These are phyloP conservation scores for Tetragonisca angustula DNA, from an alignment of 2,888 invertebrate species.

Conservation along the genomic window DNA sequence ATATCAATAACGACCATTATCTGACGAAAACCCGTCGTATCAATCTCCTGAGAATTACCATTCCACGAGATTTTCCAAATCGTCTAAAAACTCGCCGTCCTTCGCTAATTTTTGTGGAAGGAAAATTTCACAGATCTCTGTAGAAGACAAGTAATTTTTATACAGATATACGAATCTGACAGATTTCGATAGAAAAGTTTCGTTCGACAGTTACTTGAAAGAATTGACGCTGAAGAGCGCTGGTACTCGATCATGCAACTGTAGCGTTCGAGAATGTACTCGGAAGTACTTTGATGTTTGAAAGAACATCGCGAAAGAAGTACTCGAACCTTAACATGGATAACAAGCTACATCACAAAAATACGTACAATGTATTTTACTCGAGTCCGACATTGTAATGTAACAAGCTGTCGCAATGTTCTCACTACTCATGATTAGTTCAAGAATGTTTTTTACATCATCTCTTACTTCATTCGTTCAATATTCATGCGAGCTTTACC, in stretches of 20 bases:
- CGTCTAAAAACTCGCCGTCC: neutral
- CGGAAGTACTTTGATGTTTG: conserved; percentile 1
- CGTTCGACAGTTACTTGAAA: neutral
- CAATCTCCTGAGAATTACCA: neutral
- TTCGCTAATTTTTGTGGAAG: neutral
- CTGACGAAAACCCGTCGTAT: neutral
- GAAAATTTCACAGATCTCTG: neutral
- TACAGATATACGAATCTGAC: neutral
- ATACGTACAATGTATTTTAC: neutral
- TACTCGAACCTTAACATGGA: neutral
- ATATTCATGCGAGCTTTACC: neutral
- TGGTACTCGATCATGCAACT: neutral
- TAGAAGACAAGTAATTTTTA: neutral
- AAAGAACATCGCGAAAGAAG: neutral
- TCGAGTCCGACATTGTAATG: neutral
- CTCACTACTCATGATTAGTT: neutral
- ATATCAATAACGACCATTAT: neutral
- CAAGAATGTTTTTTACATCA: neutral
- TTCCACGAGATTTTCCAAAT: neutral
- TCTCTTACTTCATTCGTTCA: neutral
- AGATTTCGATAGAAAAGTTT: neutral
- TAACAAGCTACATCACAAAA: neutral
- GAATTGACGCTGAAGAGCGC: too few relatives aligned
- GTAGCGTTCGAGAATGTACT: neutral
- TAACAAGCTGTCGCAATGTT: neutral